Evolutionary conservation across 2,113 vertebrate genomes (phyloP).

Genomic region (Eonycteris spelaea): DNA sequence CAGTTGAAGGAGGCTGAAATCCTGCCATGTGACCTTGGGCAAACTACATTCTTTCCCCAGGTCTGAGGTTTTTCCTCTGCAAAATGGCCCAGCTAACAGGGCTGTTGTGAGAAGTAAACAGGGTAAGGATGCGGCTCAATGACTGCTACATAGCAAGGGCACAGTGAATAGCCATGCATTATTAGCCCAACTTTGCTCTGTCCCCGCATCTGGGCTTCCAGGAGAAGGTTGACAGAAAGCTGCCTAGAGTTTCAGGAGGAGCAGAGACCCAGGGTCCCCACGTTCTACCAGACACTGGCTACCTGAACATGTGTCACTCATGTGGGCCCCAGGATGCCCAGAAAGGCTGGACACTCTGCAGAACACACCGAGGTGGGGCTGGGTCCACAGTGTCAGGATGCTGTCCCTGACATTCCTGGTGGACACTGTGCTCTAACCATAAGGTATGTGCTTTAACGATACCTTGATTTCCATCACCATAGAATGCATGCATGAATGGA

Average conservation of each 20-base stretch:
- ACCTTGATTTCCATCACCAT: neutral
- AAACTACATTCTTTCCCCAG: neutral
- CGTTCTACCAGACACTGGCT: neutral
- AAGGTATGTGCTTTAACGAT: neutral
- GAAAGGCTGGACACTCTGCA: neutral
- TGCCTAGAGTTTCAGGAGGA: neutral
- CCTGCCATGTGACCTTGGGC: neutral
- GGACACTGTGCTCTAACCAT: neutral
- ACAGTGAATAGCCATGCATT: accelerated
- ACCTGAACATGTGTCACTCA: neutral
- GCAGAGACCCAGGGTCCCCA: neutral
- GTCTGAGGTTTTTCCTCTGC: neutral
- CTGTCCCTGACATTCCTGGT: neutral
- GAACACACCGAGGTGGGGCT: neutral
- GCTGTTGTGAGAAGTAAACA: neutral
- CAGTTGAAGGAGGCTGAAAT: neutral
- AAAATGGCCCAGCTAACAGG: neutral
- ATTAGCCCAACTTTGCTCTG: neutral
- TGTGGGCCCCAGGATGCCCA: neutral
- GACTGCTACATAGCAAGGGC: accelerated
- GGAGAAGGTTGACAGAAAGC: too few species aligned
- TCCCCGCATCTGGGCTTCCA: neutral
- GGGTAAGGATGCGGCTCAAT: neutral
- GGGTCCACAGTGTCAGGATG: neutral
- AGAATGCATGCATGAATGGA: too few species aligned